Conservation (phyloP, 2,797 vertebrate species). For the Benthosema pterotum region DNA sequence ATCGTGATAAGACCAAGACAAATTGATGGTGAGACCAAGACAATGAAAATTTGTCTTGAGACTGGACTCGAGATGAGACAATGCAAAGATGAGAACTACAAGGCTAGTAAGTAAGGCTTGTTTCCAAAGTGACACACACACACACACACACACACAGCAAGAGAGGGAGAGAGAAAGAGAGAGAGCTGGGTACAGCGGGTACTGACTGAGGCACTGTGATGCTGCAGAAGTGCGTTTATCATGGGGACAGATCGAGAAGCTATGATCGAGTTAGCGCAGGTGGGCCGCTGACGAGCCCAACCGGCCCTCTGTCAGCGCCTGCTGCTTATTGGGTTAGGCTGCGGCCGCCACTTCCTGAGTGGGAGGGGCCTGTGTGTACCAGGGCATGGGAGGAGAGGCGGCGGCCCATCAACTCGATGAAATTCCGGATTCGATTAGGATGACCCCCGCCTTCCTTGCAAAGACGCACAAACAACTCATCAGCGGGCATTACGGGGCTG, state of each 20-base stretch:
- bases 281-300: conserved; percentile 60
- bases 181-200: conserved; percentile 36
- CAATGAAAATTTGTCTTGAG: too few species aligned
- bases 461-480: conserved; percentile 32
- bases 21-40: too few species aligned
- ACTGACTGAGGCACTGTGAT: conserved; percentile 48
- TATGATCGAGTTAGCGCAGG: conserved; percentile 65
- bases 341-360: conserved; percentile 41
- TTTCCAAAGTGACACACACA: too few species aligned
- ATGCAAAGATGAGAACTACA: too few species aligned
- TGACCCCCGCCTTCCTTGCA: conserved; percentile 1
- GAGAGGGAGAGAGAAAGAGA: too few species aligned
- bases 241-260: conserved; percentile 61
- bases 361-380: conserved; percentile 32
- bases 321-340: conserved; percentile 56
- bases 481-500: conserved; percentile 16
- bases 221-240: conserved; percentile 41
- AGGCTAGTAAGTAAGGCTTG: too few species aligned
- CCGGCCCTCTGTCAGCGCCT: conserved; percentile 49
- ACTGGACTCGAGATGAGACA: too few species aligned
- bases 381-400: conserved; percentile 15
- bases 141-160: too few species aligned
- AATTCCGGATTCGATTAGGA: conserved; percentile 48
- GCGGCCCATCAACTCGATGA: conserved; percentile 40
- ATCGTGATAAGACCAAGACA: too few species aligned